These are phyloP conservation scores for Copsychus sechellarum DNA, from an alignment of 2,113 vertebrate genomes.

Conservation along the genomic window DNA sequence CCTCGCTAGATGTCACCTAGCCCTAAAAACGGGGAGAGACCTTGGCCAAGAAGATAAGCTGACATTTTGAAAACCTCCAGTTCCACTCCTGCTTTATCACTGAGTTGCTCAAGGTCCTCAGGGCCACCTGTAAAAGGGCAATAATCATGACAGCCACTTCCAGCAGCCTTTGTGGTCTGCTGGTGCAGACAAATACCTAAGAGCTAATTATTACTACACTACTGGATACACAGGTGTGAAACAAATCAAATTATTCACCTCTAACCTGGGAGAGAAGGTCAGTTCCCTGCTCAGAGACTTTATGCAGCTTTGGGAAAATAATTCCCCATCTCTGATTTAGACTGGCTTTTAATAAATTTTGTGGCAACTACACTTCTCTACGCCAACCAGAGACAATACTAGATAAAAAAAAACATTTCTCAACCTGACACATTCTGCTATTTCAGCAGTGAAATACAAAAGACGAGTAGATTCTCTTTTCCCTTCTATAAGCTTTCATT, in stretches of 20 bases:
- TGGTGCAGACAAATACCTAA: not conserved
- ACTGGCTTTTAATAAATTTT: not conserved
- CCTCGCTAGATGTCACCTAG: conserved; percentile 3
- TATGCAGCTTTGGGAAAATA: not conserved
- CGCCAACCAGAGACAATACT: not conserved
- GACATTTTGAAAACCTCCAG: conserved; percentile 1
- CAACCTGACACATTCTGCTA: not conserved
- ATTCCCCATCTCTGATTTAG: not conserved
- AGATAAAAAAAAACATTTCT: not conserved
- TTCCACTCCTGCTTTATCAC: not conserved
- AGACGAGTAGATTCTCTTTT: not conserved
- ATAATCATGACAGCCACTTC: not conserved
- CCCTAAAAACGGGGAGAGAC: not conserved
- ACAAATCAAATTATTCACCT: not conserved
- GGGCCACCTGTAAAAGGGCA: not conserved
- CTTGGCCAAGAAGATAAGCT: not conserved
- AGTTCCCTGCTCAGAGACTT: not conserved
- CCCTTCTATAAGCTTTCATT: not conserved
- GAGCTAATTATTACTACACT: not conserved
- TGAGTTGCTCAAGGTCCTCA: not conserved
- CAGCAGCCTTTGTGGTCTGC: not conserved
- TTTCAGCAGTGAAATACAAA: not conserved
- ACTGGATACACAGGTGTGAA: not conserved
- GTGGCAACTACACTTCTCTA: not conserved
- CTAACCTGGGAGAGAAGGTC: not conserved